Evolutionary conservation across 2,888 invertebrate genomes (phyloP).

Genomic region (Andrena camellia): DNA sequence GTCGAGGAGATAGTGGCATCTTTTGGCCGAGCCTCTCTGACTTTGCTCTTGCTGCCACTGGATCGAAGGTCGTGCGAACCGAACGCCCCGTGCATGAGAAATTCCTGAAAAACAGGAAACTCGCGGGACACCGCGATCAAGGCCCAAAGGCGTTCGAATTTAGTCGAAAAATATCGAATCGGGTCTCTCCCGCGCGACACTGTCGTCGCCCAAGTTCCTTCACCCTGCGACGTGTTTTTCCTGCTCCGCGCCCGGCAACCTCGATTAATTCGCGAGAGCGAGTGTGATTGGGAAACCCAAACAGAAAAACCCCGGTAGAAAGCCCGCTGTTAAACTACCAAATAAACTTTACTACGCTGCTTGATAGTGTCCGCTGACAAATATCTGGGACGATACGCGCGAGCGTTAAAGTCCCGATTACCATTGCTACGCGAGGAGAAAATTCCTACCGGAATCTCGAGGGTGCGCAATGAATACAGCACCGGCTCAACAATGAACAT

Average conservation of each 20-base stretch:
- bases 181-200: not conserved
- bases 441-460: constrained; percentile 26
- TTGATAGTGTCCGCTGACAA: constrained; percentile 15
- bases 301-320: not conserved
- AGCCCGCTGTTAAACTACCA: constrained; percentile 2
- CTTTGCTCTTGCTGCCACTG: constrained; percentile 9
- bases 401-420: not conserved
- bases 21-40: constrained; percentile 20
- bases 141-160: not conserved
- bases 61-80: constrained; percentile 42
- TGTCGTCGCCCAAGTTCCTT: constrained; percentile 9
- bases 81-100: constrained; percentile 7
- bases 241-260: not conserved
- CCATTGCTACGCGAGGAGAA: constrained; percentile 7
- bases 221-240: constrained; percentile 24
- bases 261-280: not conserved
- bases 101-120: constrained; percentile 43
- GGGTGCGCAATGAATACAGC: not conserved
- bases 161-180: constrained; percentile 6
- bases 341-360: constrained; percentile 17
- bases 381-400: constrained; percentile 6
- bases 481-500: constrained; percentile 9
- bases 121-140: not conserved
- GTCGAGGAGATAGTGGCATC: constrained; percentile 39
- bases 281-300: constrained; percentile 2